These are phyloP conservation scores for Xiphophorus birchmanni DNA, from an alignment of 2,797 vertebrate species.

Conservation along the genomic window DNA sequence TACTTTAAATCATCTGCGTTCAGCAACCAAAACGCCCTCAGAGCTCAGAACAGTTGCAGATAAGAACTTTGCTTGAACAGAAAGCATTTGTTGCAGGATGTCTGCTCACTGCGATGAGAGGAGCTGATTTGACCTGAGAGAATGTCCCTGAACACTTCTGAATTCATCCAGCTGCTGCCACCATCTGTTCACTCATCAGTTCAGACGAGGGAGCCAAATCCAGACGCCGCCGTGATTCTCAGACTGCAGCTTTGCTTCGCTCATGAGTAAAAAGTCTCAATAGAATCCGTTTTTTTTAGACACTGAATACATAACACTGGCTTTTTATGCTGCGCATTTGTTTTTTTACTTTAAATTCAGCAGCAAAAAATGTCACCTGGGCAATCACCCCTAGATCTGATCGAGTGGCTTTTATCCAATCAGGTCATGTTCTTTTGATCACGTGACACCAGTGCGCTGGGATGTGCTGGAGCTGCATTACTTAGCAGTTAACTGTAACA, in stretches of 20 bases:
- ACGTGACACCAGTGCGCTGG: background rate
- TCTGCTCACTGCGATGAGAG: background rate
- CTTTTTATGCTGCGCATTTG: background rate
- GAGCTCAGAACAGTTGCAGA: constrained; percentile 5
- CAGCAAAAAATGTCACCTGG: background rate
- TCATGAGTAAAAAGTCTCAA: background rate
- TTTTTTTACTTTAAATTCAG: background rate
- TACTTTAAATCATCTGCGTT: background rate
- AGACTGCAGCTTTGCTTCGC: background rate
- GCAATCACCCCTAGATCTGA: background rate
- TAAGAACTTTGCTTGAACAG: constrained; percentile 6
- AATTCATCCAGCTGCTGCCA: constrained; percentile 8
- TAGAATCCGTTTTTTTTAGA: background rate
- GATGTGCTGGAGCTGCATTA: background rate
- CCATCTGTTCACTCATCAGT: constrained; percentile 3
- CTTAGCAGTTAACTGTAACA: background rate
- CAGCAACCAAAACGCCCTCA: background rate
- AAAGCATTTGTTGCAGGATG: constrained; percentile 3
- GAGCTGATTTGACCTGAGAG: background rate
- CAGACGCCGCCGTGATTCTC: background rate
- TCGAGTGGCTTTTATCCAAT: background rate
- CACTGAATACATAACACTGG: background rate
- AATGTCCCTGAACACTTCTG: constrained; percentile 2
- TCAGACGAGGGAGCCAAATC: background rate
- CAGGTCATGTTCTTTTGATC: background rate